Evolutionary conservation across 2,113 vertebrate genomes (phyloP).

Genomic region (Stercorarius parasiticus): DNA sequence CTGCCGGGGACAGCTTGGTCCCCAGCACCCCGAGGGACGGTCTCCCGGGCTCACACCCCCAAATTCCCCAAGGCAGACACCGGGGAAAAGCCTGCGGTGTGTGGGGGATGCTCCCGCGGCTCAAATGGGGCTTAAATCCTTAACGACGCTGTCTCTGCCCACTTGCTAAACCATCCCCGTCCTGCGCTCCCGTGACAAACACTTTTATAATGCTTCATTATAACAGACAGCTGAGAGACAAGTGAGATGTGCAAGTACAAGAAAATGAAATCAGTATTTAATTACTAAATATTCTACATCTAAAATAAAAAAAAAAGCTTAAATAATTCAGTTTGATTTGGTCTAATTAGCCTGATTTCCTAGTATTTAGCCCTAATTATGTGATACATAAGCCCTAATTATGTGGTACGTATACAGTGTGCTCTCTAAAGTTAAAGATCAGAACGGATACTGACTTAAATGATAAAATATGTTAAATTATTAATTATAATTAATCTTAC

Average conservation of each 20-base stretch:
- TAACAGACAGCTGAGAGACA: neutral
- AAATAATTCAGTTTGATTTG: conserved; percentile 87
- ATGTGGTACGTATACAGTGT: conserved; percentile 80
- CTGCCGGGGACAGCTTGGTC: neutral
- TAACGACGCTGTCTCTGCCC: neutral
- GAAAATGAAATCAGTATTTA: conserved; percentile 78
- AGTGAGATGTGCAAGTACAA: conserved; percentile 45
- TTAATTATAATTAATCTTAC: conserved; percentile 86
- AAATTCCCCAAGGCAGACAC: rapidly evolving
- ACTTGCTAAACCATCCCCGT: neutral
- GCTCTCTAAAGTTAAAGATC: conserved; percentile 85
- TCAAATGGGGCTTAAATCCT: neutral
- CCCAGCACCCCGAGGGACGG: neutral
- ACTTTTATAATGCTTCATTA: conserved; percentile 30
- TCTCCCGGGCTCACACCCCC: rapidly evolving
- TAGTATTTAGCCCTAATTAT: conserved; percentile 86
- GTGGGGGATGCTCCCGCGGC: neutral
- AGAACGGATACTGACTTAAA: conserved; percentile 85
- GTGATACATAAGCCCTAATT: conserved; percentile 85
- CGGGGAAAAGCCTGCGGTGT: neutral
- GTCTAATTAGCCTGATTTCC: conserved; percentile 86
- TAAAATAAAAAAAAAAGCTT: conserved; percentile 80
- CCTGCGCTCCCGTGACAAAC: neutral
- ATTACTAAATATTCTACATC: conserved; percentile 79
- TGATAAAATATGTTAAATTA: conserved; percentile 86